These are phyloP conservation scores for Chlamydotis undulata DNA, from an alignment of 2,113 vertebrate genomes.

Conservation along the genomic window DNA sequence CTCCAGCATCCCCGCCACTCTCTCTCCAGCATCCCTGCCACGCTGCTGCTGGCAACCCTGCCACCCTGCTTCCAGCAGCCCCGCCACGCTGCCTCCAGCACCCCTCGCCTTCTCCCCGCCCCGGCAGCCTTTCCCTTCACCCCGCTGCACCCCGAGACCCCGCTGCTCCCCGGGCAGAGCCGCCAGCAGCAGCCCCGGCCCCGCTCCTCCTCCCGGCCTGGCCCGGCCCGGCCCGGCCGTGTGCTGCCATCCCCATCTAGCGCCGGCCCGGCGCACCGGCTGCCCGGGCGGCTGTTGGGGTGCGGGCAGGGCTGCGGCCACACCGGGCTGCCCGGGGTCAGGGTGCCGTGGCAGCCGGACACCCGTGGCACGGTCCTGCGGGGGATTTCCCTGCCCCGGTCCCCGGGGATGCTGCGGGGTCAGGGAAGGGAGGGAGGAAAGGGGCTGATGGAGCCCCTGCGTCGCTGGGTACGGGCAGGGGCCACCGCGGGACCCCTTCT, in stretches of 20 bases:
- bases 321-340: neutral
- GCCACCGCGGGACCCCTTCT: rapidly evolving
- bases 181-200: neutral
- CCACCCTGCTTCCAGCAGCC: neutral
- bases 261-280: constrained; percentile 21
- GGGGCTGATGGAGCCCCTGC: neutral
- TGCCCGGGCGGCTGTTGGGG: neutral
- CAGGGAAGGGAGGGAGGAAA: neutral
- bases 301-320: neutral
- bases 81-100: rapidly evolving
- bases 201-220: neutral
- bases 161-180: neutral
- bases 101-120: neutral
- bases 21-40: neutral
- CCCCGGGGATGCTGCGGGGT: neutral
- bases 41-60: rapidly evolving
- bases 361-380: neutral
- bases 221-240: neutral
- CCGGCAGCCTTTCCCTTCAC: neutral
- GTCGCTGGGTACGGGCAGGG: neutral
- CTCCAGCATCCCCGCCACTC: neutral
- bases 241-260: constrained; percentile 55
- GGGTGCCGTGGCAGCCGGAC: neutral
- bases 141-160: neutral
- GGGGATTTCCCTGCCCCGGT: neutral